Conservation (phyloP, 2,888 invertebrate species). For the Caenorhabditis sp. region DNA sequence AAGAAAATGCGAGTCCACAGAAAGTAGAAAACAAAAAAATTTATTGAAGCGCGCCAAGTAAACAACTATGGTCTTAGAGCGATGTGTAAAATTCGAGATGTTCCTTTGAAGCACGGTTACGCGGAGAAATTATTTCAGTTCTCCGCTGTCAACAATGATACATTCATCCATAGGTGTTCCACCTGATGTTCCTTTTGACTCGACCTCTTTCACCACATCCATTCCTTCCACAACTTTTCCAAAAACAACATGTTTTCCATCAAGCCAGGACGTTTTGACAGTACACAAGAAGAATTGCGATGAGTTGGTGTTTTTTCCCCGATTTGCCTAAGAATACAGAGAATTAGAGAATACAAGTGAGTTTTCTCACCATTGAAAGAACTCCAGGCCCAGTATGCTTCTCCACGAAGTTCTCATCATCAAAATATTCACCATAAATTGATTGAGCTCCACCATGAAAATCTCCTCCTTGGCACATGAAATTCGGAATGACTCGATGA, state of each 20-base stretch:
- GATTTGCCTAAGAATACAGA: conserved; percentile 76
- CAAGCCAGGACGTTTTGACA: conserved; percentile 78
- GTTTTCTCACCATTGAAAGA: conserved; percentile 90
- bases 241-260: conserved; percentile 54
- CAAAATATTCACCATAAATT: conserved; percentile 91
- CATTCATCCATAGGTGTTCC: conserved; percentile 26
- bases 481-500: conserved; percentile 85
- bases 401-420: conserved; percentile 92
- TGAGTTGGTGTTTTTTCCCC: conserved; percentile 57
- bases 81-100: neutral
- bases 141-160: conserved; percentile 14
- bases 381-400: conserved; percentile 72
- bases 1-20: neutral
- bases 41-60: neutral
- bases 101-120: neutral
- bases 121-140: neutral
- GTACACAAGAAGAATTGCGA: conserved; percentile 87
- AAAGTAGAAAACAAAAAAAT: neutral
- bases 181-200: conserved; percentile 30
- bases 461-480: conserved; percentile 83
- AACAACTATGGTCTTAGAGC: neutral
- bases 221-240: conserved; percentile 41
- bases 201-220: conserved; percentile 34
- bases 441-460: conserved; percentile 90
- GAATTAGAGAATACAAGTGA: too few species aligned